Evolutionary conservation across 2,888 invertebrate species (phyloP).

Genomic region (Blomia tropicalis): DNA sequence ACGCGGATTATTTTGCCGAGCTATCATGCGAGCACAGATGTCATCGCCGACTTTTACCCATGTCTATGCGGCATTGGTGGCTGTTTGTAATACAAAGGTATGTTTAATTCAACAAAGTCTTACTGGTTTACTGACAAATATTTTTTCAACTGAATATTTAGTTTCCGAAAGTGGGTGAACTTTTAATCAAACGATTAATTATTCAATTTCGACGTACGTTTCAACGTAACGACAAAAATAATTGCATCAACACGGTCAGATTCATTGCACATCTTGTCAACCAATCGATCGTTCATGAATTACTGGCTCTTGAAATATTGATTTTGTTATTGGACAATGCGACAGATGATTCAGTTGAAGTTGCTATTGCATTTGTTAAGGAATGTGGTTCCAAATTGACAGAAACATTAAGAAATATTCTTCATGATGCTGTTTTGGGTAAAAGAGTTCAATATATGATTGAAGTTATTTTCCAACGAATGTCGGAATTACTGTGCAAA

Average conservation of each 20-base stretch:
- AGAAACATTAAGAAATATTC: constrained; percentile 64
- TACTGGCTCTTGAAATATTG: constrained; percentile 78
- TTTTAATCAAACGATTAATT: constrained; percentile 71
- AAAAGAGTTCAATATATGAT: constrained; percentile 95
- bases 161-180: constrained; percentile 89
- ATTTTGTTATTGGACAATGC: constrained; percentile 82
- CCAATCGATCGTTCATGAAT: constrained; percentile 91
- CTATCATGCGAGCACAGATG: constrained; percentile 90
- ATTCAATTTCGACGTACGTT: constrained; percentile 86
- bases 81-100: constrained; percentile 78
- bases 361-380: constrained; percentile 84
- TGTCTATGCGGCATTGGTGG: constrained; percentile 86
- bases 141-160: constrained; percentile 28
- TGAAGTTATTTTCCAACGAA: constrained; percentile 53
- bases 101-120: not conserved
- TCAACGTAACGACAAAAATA: constrained; percentile 73
- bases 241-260: constrained; percentile 72
- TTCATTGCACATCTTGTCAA: constrained; percentile 96
- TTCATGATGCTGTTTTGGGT: constrained; percentile 81
- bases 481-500: too few relatives aligned
- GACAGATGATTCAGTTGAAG: constrained; percentile 93
- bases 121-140: not conserved
- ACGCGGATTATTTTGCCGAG: constrained; percentile 73
- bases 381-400: too few relatives aligned
- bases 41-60: constrained; percentile 93